Evolutionary conservation across 2,888 invertebrate species (phyloP).

Genomic region (Zhuqinia jingwanae): DNA sequence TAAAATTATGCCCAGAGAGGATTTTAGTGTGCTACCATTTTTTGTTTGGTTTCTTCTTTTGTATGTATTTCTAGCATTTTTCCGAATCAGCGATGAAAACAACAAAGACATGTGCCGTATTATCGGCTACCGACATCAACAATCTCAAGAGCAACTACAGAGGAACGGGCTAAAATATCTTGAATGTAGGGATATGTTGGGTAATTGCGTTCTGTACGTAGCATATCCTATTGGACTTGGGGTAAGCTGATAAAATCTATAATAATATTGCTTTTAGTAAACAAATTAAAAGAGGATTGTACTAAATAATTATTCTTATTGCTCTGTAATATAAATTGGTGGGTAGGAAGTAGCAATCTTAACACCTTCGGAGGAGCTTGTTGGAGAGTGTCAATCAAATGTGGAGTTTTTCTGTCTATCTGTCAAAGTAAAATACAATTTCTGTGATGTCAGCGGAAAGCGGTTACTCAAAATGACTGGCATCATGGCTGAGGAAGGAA

Average conservation of each 20-base stretch:
- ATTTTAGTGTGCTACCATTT: not conserved
- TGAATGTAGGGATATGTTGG: slow-evolving; percentile 17
- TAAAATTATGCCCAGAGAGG: not conserved
- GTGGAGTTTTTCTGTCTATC: slow-evolving; percentile 58
- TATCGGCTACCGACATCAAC: not conserved
- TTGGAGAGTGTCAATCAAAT: slow-evolving; percentile 56
- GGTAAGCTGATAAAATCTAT: slow-evolving; percentile 18
- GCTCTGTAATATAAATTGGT: not conserved
- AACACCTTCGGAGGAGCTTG: slow-evolving; percentile 38
- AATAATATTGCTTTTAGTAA: not conserved
- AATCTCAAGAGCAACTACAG: not conserved
- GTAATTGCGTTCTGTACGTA: slow-evolving; percentile 24
- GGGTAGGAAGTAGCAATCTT: slow-evolving; percentile 49
- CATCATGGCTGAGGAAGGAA: slow-evolving; percentile 29
- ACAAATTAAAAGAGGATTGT: too few species aligned
- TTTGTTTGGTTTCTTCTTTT: not conserved
- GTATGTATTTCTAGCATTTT: not conserved
- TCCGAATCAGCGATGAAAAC: slow-evolving; percentile 40
- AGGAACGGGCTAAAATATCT: slow-evolving; percentile 41
- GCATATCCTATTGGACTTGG: slow-evolving; percentile 60
- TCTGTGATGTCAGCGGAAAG: slow-evolving; percentile 46
- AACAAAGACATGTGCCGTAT: slow-evolving; percentile 49
- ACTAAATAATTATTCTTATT: not conserved
- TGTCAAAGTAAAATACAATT: slow-evolving; percentile 62
- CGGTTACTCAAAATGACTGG: slow-evolving; percentile 53